A percentile compares a stretch with the other conserved stretches of the same genome.
Evolutionary conservation across 2,113 vertebrate genomes (phyloP).

Genomic region (Nothobranchius furzeri): DNA sequence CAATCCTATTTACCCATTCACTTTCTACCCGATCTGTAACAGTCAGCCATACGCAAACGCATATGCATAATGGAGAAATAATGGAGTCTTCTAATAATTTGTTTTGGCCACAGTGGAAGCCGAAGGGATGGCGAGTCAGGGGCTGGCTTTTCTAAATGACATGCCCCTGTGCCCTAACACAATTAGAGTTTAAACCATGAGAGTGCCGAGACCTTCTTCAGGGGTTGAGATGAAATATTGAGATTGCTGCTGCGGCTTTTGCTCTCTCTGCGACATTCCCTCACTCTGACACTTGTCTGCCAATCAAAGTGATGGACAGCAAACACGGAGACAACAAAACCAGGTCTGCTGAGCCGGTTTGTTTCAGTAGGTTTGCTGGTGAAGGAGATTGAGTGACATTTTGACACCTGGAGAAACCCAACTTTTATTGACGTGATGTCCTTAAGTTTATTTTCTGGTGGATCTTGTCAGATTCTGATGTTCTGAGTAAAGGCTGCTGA

Average conservation of each 20-base stretch:
- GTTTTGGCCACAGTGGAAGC: conserved; percentile 69
- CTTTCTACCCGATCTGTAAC: conserved; percentile 34
- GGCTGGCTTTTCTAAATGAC: conserved; percentile 70
- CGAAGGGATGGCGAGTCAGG: conserved; percentile 62
- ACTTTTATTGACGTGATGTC: conserved; percentile 22
- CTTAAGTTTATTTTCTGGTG: conserved; percentile 22
- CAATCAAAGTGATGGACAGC: conserved; percentile 82
- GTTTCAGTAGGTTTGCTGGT: conserved; percentile 52
- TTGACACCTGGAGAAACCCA: conserved; percentile 19
- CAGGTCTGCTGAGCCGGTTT: conserved; percentile 53
- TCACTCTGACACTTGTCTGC: conserved; percentile 77
- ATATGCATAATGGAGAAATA: conserved; percentile 84
- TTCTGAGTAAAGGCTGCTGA: conserved; percentile 1
- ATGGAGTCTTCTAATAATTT: conserved; percentile 82
- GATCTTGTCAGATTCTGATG: background rate
- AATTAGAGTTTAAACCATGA: conserved; percentile 80
- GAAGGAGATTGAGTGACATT: conserved; percentile 58
- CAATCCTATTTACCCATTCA: conserved; percentile 71
- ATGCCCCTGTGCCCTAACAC: conserved; percentile 81
- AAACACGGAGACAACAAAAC: conserved; percentile 63
- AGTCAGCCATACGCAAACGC: conserved; percentile 66
- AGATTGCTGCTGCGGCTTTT: conserved; percentile 70
- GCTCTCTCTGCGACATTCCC: conserved; percentile 70
- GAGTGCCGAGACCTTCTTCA: conserved; percentile 51
- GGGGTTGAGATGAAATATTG: conserved; percentile 77